Base-by-base conservation (phyloP, 1,140 invertebrate species). In the Lepidotrigona ventralis region DNA sequence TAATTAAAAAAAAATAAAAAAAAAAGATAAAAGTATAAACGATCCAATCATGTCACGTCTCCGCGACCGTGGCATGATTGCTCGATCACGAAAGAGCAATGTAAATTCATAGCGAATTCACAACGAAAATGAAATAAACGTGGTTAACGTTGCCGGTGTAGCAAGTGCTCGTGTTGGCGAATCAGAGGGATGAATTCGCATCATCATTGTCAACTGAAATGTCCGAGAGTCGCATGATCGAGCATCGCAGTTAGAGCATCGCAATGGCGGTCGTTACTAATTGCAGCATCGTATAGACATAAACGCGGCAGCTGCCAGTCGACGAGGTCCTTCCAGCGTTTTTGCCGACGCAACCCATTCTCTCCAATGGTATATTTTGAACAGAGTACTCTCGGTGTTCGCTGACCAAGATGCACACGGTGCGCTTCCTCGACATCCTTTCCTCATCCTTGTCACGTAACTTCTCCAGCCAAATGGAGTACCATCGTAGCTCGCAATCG, bases 401-500 rank as follows among this genome's bases (percentile, higher is more conserved):
- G 86, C 94, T 95, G 39, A 94, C 90, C 96, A 97, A 97, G 63
- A 95, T 96, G 92, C 97, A 98, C 46, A 97, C 95, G 1, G 97
- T 97, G 69, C 97, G 95, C 91, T 97, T 97, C 94, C 97, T 97
- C 86, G 97, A 96, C 95, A 97, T 97, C 95, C 97, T 96, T 90
- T 98, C 97, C 91, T 97, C 97, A 86, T 98, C 97, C 79, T 97
- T 96, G 91, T 97, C 96, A 71, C 96, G 95, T 5, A 97, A 95
- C 82, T 96, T 96, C 72, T 96, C 95, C 86, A 98, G 91, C 96
- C 98, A 98, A 60, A 96, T 95, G 64, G 96, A 95, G 92, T 98
- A 97, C 98, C 98, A 99, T 70, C 96, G 95, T 69, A 99, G 94
- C 85, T 98, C 97, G 91, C 98, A 99, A 86, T 97, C 96, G 91